A percentile compares a stretch with the other conserved stretches of the same genome.
Evolutionary conservation across 1,140 invertebrate species (phyloP).

Genomic region (Venturia canescens): DNA sequence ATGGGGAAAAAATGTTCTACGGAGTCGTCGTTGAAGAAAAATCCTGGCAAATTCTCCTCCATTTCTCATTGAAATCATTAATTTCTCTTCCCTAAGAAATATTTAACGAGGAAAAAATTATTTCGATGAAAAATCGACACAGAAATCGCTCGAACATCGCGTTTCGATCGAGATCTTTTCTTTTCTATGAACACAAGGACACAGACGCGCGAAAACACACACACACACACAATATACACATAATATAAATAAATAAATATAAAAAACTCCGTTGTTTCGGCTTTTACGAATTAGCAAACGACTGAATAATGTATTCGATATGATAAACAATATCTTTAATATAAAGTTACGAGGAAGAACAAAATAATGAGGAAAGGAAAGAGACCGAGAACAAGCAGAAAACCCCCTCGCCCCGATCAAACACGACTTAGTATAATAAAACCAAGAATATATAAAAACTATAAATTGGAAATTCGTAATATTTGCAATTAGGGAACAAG

Average conservation of each 20-base stretch:
- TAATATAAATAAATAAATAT: neutral
- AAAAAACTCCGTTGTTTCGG: slow-evolving; percentile 47
- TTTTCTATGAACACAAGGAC: no score
- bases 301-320: slow-evolving; percentile 56
- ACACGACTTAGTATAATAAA: slow-evolving; percentile 38
- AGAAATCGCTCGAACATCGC: neutral
- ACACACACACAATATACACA: no score
- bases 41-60: neutral
- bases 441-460: slow-evolving; percentile 48
- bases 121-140: neutral
- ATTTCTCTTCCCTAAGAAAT: no score
- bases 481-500: slow-evolving; percentile 56
- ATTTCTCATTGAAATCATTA: neutral
- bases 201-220: no score
- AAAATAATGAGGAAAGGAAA: no score
- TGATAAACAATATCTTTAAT: slow-evolving; percentile 50
- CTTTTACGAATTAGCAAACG: slow-evolving; percentile 51
- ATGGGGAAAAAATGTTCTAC: no score
- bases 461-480: slow-evolving; percentile 49
- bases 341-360: slow-evolving; percentile 39
- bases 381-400: neutral
- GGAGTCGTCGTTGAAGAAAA: no score
- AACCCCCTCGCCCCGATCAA: slow-evolving; percentile 23
- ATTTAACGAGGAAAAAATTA: no score
- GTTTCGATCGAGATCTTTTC: neutral